Base-by-base conservation (phyloP, 2,888 invertebrate genomes). In the Pollenia amentaria region DNA sequence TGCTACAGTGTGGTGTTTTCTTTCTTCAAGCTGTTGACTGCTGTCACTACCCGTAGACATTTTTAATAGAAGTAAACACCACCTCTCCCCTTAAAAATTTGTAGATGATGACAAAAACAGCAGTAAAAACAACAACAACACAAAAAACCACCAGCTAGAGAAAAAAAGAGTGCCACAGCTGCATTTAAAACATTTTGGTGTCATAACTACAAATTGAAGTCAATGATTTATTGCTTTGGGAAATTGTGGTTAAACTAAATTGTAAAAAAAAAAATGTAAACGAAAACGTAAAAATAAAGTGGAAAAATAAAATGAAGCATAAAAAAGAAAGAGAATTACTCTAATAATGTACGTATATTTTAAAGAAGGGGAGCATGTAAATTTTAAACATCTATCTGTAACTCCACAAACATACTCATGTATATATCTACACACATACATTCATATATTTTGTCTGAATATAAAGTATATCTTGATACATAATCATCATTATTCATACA, bases 151-250 rank as follows among this genome's bases (percentile, higher is more conserved):
- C 21, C 55, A 70, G 21, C 12, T 14, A 72, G 40, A 38, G 21
- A 21, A 53, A 46, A n/a, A 53, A 44, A 44, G 44, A 76, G 78
- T 64, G 57, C 16, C 84, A 79, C 82, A 85, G 72, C 84, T 83
- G 86, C 69, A 83, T 73, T 78, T 85, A 70, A 60, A 80, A 42
- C 87, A 80, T 77, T 83, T 79, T 60, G 86, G 85, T 85, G 80
- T 84, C 89, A 87, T 88, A 88, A 89, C 88, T 89, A 89, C 89
- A 89, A 89, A 89, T 89, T 89, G 89, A 88, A 88, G 88, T 83
- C 87, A 84, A 88, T 89, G 89, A 89, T 89, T 89, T 89, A 89
- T 89, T 86, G 88, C 88, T 88, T 89, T 87, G 89, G 89, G 89
- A 88, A 89, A 89, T 88, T 89, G 88, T 88, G 88, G 87, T 87